Percentiles rank a stretch among this genome's conserved stretches.
Evolutionary conservation across 2,888 invertebrate genomes (phyloP).

Genomic region (Cryptus viduatorius): DNA sequence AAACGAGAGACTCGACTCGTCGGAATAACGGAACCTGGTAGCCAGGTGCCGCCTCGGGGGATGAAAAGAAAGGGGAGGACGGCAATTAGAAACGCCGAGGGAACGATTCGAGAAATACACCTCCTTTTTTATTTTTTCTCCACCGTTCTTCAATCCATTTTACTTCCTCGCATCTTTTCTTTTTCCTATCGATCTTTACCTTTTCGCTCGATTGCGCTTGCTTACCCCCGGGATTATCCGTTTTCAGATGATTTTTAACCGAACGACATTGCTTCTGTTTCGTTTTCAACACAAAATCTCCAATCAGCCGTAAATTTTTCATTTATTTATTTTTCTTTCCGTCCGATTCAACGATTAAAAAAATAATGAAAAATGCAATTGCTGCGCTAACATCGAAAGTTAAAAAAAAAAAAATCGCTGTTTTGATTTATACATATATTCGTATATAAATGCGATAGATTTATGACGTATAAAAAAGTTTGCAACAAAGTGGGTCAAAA

Average conservation of each 20-base stretch:
- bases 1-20: conserved; percentile 15
- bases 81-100: conserved; percentile 28
- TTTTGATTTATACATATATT: neutral
- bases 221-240: neutral
- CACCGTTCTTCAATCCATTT: neutral
- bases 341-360: too few species aligned
- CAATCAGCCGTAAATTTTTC: too few species aligned
- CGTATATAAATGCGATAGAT: neutral
- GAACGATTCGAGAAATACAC: neutral
- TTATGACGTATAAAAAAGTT: neutral
- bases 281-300: too few species aligned
- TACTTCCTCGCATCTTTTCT: neutral
- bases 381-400: neutral
- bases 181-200: neutral
- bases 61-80: neutral
- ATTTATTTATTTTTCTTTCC: too few species aligned
- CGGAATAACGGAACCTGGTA: neutral
- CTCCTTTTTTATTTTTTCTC: neutral
- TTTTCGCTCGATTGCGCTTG: neutral
- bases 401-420: neutral
- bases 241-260: neutral
- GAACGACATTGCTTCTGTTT: too few species aligned
- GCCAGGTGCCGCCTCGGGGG: conserved; percentile 22
- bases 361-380: too few species aligned
- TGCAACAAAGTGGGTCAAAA: conserved; percentile 4